phyloP scores from a whole-genome alignment of 2,797 vertebrate species.

The Pterois miles region DNA sequence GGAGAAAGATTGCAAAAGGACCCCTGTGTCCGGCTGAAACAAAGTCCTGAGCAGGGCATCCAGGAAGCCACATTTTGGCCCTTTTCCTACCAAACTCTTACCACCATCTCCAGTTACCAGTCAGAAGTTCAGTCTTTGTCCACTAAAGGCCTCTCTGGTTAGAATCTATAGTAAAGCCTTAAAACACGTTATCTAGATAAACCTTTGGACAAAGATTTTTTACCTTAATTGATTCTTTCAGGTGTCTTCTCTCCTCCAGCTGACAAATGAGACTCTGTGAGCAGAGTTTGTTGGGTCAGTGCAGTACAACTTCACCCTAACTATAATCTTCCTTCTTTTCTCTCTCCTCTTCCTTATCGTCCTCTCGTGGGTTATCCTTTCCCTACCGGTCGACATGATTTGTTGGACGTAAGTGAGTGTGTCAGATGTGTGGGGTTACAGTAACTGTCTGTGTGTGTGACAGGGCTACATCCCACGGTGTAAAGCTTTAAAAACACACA shows the following conservation, averaged over 20 bases:
- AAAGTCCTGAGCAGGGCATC: conserved; percentile 3
- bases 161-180: conserved; percentile 40
- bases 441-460: conserved; percentile 27
- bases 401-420: conserved; percentile 59
- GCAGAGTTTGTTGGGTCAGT: conserved; percentile 34
- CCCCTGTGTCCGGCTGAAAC: conserved; percentile 1
- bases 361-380: conserved; percentile 37
- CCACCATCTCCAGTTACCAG: conserved; percentile 69
- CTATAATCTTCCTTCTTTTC: conserved; percentile 46
- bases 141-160: conserved; percentile 46
- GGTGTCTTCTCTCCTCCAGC: conserved; percentile 11
- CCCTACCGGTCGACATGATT: conserved; percentile 24
- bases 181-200: conserved; percentile 50
- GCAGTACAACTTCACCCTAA: conserved; percentile 53
- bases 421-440: conserved; percentile 79
- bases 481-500: background rate
- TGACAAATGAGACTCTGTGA: conserved; percentile 61
- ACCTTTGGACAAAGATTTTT: conserved; percentile 50
- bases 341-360: conserved; percentile 37
- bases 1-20: background rate
- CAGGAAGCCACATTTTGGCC: conserved; percentile 38
- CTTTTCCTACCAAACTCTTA: conserved; percentile 48
- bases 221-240: conserved; percentile 54
- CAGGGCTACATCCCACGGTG: background rate
- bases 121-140: conserved; percentile 73